Base-by-base conservation (phyloP, 2,888 invertebrate genomes). In the Agriopis leucophaearia region DNA sequence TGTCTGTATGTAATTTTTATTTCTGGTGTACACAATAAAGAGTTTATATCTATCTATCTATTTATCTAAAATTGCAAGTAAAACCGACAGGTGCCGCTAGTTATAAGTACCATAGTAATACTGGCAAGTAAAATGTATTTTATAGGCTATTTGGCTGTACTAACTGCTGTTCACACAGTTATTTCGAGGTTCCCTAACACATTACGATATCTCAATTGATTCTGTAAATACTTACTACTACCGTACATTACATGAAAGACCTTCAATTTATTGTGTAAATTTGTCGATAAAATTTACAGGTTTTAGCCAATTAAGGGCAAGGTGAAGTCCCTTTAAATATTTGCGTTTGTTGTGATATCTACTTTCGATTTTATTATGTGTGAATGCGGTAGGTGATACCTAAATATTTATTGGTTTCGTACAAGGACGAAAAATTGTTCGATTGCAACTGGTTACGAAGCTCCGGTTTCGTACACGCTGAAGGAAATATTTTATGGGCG, bases 161-260 rank as follows among this genome's bases (percentile, higher is more conserved):
- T 51, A 60, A 61, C 35, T 7, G 16, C 51, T 52, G 51, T 51
- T 57, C 57, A 51, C 60, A 59, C 13, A 60, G 48, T 54, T 58
- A 47, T 51, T 64, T 51, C 44, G 15, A 52, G 55, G 47, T 9
- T 63, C 47, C 61, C 70, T 68, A 64, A 16, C 69, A 65, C 68
- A 54, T 61, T 62, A 51, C 44, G 48, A 65, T 61, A 61, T 61
- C 52, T 58, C 54, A 63, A 58, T 63, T 64, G 57, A 60, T 64
- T 59, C 58, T 54, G 40, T 64, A 55, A 38, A 56, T 27, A 51
- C n/a, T 50, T 18, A n/a, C n/a, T n/a, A n/a, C 50, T 45, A 52
- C 44, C 56, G 8, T 16, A 36, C 4, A 8, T 16, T 18, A 18
- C 10, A 48, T 27, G 27, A 66, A 64, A 54, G 63, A 55, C 61